Evolutionary conservation across 2,113 vertebrate species (phyloP).

Genomic region (Euleptes europaea): DNA sequence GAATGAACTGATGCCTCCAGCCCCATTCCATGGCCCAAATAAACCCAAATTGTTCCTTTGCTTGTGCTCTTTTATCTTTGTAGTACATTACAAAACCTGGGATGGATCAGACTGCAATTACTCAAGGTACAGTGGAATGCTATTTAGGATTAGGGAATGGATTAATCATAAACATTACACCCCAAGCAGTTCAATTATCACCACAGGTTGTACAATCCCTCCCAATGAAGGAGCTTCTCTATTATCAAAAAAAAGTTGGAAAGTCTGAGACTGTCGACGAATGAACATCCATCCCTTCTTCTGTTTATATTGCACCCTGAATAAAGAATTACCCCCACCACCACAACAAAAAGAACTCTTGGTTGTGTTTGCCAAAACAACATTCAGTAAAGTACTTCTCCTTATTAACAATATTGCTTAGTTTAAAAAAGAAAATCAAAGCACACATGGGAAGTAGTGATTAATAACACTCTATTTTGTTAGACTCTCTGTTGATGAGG

Average conservation of each 20-base stretch:
- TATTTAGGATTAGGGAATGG: neutral
- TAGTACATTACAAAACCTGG: neutral
- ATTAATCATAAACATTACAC: neutral
- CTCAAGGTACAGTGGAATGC: neutral
- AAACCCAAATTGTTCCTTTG: neutral
- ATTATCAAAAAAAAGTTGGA: neutral
- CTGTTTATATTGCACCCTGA: neutral
- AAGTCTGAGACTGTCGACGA: neutral
- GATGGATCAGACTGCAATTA: neutral
- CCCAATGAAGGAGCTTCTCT: neutral
- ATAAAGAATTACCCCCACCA: slow-evolving; percentile 17
- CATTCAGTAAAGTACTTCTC: slow-evolving; percentile 32
- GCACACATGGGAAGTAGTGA: slow-evolving; percentile 27
- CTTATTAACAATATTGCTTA: slow-evolving; percentile 30
- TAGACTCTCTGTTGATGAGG: slow-evolving; percentile 34
- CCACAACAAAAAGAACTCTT: slow-evolving; percentile 26
- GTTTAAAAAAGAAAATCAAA: slow-evolving; percentile 22
- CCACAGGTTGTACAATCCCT: neutral
- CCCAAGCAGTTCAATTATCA: neutral
- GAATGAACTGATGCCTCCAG: neutral
- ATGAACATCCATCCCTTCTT: slow-evolving; percentile 12
- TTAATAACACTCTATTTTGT: slow-evolving; percentile 49
- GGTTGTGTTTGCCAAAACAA: slow-evolving; percentile 20
- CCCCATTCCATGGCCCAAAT: neutral
- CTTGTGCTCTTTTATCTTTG: neutral